Conservation (phyloP, 2,113 vertebrate genomes). For the Orycteropus afer region DNA sequence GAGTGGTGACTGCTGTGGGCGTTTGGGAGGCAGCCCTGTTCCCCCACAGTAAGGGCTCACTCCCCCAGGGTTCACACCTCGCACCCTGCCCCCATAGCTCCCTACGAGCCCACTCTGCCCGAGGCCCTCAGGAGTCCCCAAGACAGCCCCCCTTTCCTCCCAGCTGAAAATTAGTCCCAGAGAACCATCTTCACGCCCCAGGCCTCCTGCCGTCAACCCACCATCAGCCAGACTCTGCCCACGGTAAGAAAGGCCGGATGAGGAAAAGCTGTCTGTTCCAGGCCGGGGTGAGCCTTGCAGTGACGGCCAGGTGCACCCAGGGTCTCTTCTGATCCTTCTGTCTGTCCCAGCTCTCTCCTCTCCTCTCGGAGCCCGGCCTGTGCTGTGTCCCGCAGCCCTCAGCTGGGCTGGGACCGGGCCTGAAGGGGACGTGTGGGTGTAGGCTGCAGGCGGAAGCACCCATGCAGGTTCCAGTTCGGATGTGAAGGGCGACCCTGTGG, state of each 20-base stretch:
- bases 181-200: fast-evolving
- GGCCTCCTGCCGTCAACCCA: fast-evolving
- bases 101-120: not conserved
- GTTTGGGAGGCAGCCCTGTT: not conserved
- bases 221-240: fast-evolving
- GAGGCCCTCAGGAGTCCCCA: not conserved
- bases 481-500: fast-evolving
- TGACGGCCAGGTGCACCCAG: not conserved
- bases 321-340: not conserved
- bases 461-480: fast-evolving
- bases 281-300: no score
- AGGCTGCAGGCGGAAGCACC: not conserved
- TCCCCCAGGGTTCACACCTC: fast-evolving
- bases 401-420: not conserved
- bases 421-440: fast-evolving
- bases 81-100: no score
- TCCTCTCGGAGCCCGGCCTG: fast-evolving
- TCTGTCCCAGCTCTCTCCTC: not conserved
- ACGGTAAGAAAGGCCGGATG: not conserved
- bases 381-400: fast-evolving
- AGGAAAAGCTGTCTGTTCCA: not conserved
- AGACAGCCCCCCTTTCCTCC: not conserved
- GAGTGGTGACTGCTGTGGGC: fast-evolving
- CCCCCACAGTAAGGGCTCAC: fast-evolving
- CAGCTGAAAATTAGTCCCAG: fast-evolving